Evolutionary conservation across 2,888 invertebrate genomes (phyloP).

Genomic region (Dryococelus australis): DNA sequence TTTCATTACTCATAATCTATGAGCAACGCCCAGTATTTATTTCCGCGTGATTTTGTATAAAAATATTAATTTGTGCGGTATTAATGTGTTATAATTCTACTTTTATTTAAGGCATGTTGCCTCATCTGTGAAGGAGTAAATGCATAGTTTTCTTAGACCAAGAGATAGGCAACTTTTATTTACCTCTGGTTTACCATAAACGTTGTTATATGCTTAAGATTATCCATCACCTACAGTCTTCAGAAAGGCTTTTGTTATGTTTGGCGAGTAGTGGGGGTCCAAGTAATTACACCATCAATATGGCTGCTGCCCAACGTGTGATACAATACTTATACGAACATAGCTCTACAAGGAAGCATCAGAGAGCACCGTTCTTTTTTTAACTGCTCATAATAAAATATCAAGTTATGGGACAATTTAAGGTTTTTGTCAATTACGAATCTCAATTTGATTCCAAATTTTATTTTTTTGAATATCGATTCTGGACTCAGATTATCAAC

Average conservation of each 20-base stretch:
- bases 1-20: no score
- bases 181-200: background rate
- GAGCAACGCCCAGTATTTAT: no score
- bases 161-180: background rate
- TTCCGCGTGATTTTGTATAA: no score
- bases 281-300: background rate
- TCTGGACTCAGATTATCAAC: no score
- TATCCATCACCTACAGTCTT: constrained; percentile 6
- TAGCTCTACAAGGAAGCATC: background rate
- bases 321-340: background rate
- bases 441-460: no score
- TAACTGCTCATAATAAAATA: background rate
- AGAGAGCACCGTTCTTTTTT: background rate
- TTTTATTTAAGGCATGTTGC: no score
- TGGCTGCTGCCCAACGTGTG: constrained; percentile 6
- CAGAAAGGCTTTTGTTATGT: background rate
- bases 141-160: background rate
- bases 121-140: no score
- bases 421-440: no score
- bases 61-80: no score
- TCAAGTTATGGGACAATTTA: background rate
- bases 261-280: background rate
- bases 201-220: background rate
- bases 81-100: no score
- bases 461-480: no score